These are phyloP conservation scores for Trididemnum clinides DNA, from an alignment of 23 tunicate genomes.

Conservation along the genomic window DNA sequence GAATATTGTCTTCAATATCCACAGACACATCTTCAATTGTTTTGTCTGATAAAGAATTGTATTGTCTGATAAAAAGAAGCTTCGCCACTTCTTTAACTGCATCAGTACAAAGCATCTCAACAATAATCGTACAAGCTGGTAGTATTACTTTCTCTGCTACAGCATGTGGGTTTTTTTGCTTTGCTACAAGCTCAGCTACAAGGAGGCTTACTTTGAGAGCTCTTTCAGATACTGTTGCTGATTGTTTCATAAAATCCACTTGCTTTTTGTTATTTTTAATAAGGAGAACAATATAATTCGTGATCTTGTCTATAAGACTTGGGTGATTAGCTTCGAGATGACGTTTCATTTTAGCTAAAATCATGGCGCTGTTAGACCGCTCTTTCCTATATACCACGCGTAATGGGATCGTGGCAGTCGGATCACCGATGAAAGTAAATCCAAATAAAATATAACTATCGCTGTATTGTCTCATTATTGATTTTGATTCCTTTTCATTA, in stretches of 20 bases:
- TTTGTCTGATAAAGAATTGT: conserved; percentile 9
- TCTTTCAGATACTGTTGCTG: neutral
- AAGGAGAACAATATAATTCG: neutral
- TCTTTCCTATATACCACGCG: conserved; percentile 29
- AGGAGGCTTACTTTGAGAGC: neutral
- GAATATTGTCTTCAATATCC: conserved; percentile 17
- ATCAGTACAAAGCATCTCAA: conserved; percentile 20
- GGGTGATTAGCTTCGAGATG: neutral
- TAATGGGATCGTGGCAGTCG: conserved; percentile 42
- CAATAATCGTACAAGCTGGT: conserved; percentile 36
- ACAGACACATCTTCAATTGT: conserved; percentile 32
- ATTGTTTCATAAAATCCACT: neutral
- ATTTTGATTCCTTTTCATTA: conserved; percentile 7
- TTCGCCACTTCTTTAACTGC: conserved; percentile 32
- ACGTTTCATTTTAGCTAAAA: neutral
- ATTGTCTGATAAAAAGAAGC: conserved; percentile 21
- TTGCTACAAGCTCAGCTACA: conserved; percentile 39
- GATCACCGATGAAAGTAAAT: conserved; percentile 8
- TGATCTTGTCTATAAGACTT: neutral
- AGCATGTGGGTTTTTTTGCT: conserved; percentile 27
- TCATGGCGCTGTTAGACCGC: conserved; percentile 18
- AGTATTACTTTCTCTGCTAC: conserved; percentile 31
- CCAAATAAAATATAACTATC: no score
- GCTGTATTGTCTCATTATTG: no score
- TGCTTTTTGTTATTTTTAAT: conserved; percentile 4